Evolutionary conservation across 2,888 invertebrate species (phyloP).

Genomic region (Acanthococcus lagerstroemiae): DNA sequence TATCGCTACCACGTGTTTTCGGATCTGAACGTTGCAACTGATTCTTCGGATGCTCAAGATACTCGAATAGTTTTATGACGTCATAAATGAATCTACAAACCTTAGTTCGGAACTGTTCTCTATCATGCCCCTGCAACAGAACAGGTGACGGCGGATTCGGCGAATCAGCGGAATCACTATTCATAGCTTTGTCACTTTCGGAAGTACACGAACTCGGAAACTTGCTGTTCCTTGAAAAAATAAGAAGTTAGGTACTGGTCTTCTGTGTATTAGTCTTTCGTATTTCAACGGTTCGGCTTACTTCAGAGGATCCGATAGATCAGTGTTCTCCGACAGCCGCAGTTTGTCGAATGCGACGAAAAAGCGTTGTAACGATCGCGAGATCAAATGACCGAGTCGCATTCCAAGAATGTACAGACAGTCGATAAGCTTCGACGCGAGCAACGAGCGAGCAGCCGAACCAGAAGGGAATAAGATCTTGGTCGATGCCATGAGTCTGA

Average conservation of each 20-base stretch:
- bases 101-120: constrained; percentile 32
- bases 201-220: background rate
- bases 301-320: background rate
- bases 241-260: background rate
- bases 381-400: constrained; percentile 55
- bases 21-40: too few species aligned
- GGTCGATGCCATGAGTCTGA: constrained; percentile 68
- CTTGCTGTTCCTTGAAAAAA: constrained; percentile 1
- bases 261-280: too few species aligned
- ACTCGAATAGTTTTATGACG: too few species aligned
- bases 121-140: constrained; percentile 10
- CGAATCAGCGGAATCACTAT: constrained; percentile 49
- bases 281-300: background rate
- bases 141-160: constrained; percentile 53
- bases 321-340: constrained; percentile 41
- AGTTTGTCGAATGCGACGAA: constrained; percentile 74
- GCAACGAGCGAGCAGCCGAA: constrained; percentile 57
- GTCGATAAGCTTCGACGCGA: constrained; percentile 72
- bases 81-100: constrained; percentile 8
- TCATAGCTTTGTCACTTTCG: constrained; percentile 22
- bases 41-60: too few species aligned
- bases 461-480: constrained; percentile 75
- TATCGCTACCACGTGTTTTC: too few species aligned
- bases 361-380: constrained; percentile 61
- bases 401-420: constrained; percentile 69